Conservation (phyloP, 2,113 vertebrate genomes). For the Paradoxurus hermaphroditus region DNA sequence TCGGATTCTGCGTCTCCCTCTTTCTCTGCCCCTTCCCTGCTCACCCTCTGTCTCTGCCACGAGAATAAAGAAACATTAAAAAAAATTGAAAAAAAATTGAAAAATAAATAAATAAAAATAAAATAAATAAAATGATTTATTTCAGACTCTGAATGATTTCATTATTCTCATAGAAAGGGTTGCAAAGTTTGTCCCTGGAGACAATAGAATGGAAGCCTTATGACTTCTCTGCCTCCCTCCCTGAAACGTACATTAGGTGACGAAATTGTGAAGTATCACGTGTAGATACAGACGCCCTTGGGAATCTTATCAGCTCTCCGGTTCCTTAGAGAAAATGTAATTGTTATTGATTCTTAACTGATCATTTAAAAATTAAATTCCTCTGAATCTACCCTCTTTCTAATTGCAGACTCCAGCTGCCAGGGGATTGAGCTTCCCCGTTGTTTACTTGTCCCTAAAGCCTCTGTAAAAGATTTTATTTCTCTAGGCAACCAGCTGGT, state of each 20-base stretch:
- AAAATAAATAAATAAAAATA: no score
- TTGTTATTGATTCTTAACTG: not conserved
- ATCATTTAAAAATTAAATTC: not conserved
- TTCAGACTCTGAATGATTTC: not conserved
- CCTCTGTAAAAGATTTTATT: slow-evolving; percentile 49
- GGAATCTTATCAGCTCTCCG: not conserved
- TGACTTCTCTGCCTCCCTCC: not conserved
- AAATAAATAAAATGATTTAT: not conserved
- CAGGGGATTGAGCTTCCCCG: slow-evolving; percentile 15
- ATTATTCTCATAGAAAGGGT: not conserved
- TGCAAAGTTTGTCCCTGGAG: accelerated
- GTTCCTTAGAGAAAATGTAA: not conserved
- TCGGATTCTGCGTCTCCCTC: no score
- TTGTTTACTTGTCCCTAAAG: slow-evolving; percentile 55
- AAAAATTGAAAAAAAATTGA: no score
- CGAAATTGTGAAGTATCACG: not conserved
- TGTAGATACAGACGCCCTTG: not conserved
- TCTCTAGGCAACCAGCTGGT: slow-evolving; percentile 51
- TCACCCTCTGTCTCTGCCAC: no score
- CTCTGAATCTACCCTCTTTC: not conserved
- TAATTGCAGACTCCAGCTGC: slow-evolving; percentile 38
- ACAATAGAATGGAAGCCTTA: accelerated
- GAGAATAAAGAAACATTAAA: no score
- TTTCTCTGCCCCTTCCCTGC: no score
- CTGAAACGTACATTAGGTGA: no score